Evolutionary conservation across 2,113 vertebrate species (phyloP).

Genomic region (Pachycephala philippinensis): DNA sequence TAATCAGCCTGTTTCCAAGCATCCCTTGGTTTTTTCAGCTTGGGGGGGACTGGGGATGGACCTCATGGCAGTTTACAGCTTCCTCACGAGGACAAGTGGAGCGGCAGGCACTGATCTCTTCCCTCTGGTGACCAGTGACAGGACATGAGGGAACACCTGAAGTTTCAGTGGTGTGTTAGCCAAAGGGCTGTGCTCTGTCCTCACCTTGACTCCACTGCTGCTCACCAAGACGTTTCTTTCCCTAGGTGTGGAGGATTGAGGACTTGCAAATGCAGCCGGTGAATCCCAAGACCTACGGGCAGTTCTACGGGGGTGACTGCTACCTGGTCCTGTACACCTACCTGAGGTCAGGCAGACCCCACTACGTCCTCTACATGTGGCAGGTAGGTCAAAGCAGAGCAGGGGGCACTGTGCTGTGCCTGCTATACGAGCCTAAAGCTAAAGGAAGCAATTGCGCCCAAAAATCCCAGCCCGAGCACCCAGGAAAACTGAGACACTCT

Average conservation of each 20-base stretch:
- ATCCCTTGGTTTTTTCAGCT: neutral
- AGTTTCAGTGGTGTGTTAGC: neutral
- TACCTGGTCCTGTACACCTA: conserved; percentile 89
- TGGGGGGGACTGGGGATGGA: neutral
- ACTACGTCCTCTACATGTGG: conserved; percentile 90
- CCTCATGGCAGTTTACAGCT: neutral
- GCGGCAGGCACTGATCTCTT: neutral
- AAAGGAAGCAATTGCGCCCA: neutral
- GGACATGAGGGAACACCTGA: neutral
- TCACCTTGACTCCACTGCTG: neutral
- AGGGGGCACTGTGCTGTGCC: neutral
- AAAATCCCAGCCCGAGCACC: neutral
- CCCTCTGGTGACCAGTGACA: neutral
- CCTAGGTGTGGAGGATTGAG: conserved; percentile 87
- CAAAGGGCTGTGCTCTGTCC: neutral
- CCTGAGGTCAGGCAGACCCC: conserved; percentile 67
- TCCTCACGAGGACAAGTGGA: neutral
- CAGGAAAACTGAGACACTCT: neutral
- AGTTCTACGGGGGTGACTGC: conserved; percentile 91
- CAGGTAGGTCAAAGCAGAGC: conserved; percentile 71
- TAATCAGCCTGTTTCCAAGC: neutral
- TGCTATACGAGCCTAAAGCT: neutral
- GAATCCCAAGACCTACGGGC: conserved; percentile 75
- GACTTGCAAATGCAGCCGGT: conserved; percentile 80
- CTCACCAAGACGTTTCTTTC: neutral